phyloP scores from a whole-genome alignment of 2,888 invertebrate species.

The Cyclophora punctaria region DNA sequence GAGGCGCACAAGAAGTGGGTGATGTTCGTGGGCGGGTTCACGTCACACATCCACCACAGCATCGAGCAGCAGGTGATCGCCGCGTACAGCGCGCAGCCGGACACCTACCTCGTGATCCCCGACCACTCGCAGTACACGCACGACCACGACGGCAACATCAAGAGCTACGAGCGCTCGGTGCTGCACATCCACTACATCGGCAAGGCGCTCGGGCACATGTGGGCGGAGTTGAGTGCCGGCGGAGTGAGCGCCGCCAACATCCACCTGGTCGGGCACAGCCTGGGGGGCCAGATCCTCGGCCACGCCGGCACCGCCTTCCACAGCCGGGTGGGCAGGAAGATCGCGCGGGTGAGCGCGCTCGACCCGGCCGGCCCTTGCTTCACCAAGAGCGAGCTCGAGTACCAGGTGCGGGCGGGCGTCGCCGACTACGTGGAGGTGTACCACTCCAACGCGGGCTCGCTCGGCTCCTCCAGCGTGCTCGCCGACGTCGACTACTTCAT shows the following conservation, averaged over 20 bases:
- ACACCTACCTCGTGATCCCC: constrained; percentile 59
- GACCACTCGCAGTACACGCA: constrained; percentile 63
- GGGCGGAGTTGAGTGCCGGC: constrained; percentile 34
- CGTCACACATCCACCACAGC: constrained; percentile 51
- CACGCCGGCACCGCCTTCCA: constrained; percentile 46
- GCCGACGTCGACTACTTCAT: constrained; percentile 76
- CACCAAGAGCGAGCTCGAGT: constrained; percentile 45
- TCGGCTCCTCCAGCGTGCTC: constrained; percentile 64
- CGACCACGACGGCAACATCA: constrained; percentile 42
- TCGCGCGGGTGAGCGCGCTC: constrained; percentile 52
- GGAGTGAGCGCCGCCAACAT: constrained; percentile 48
- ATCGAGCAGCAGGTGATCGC: constrained; percentile 50
- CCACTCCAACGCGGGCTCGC: constrained; percentile 74
- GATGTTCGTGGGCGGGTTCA: constrained; percentile 57
- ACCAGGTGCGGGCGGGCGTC: constrained; percentile 69
- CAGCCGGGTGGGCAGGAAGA: constrained; percentile 38
- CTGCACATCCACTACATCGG: constrained; percentile 58
- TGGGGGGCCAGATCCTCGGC: constrained; percentile 58
- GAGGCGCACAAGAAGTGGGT: constrained; percentile 47
- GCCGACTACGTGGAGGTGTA: constrained; percentile 77
- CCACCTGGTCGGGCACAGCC: constrained; percentile 61
- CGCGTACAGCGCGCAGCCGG: constrained; percentile 45
- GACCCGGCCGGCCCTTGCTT: constrained; percentile 69
- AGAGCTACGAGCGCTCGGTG: constrained; percentile 59
- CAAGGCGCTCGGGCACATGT: constrained; percentile 45